Evolutionary conservation across 2,797 vertebrate species (phyloP).

Genomic region (Pseudochirops cupreus): DNA sequence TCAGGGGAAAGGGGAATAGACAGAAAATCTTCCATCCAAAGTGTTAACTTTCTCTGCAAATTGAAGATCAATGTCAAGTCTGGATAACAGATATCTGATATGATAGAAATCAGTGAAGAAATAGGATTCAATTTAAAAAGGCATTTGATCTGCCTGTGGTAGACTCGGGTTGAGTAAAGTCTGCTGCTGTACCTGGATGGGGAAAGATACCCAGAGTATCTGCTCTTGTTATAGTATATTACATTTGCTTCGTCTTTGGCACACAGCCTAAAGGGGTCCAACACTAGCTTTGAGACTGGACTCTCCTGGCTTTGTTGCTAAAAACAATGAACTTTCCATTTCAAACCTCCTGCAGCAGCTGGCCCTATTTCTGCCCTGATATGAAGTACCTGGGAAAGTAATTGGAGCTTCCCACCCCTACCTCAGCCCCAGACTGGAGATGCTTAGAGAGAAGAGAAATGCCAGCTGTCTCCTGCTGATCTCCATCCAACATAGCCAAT

Average conservation of each 20-base stretch:
- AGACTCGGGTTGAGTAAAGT: no score
- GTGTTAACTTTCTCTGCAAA: not conserved
- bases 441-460: slow-evolving; percentile 6
- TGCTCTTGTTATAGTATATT: fast-evolving
- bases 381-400: slow-evolving; percentile 26
- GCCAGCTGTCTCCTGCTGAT: not conserved
- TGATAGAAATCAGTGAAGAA: not conserved
- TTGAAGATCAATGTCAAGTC: not conserved
- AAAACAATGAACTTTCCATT: not conserved
- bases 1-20: not conserved
- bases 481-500: not conserved
- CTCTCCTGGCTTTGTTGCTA: not conserved
- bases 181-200: not conserved
- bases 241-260: not conserved
- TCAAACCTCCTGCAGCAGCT: not conserved
- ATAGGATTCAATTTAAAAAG: not conserved
- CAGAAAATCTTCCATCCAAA: slow-evolving; percentile 13
- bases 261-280: not conserved
- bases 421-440: slow-evolving; percentile 9
- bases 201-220: not conserved
- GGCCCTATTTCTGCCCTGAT: not conserved
- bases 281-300: not conserved
- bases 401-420: not conserved
- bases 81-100: not conserved
- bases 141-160: not conserved